phyloP scores from a whole-genome alignment of 2,888 invertebrate genomes.

The Tridacna crocea region DNA sequence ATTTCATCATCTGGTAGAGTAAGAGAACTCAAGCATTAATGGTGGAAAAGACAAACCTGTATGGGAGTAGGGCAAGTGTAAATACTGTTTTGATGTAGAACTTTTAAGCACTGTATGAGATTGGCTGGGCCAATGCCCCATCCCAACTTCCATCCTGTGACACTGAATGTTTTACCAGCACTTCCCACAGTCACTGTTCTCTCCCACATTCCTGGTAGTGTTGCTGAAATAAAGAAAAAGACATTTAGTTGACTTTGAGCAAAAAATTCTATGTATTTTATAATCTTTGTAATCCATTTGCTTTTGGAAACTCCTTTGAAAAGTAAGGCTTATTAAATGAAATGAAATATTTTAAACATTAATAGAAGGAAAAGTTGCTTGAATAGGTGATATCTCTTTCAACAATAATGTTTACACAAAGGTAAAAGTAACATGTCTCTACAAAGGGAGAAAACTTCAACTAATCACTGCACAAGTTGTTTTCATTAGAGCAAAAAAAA shows the following conservation, averaged over 20 bases:
- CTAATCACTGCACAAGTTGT: too few species aligned
- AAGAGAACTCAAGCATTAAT: not conserved
- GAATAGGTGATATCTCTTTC: too few species aligned
- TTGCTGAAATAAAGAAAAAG: slow-evolving; percentile 86
- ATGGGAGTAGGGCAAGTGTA: slow-evolving; percentile 96
- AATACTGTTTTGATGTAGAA: slow-evolving; percentile 96
- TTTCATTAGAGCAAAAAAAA: too few species aligned
- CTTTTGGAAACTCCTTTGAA: not conserved
- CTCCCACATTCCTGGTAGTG: slow-evolving; percentile 98
- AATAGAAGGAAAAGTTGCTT: too few species aligned
- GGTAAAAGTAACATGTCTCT: too few species aligned
- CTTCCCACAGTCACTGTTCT: slow-evolving; percentile 98
- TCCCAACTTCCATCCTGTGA: slow-evolving; percentile 93
- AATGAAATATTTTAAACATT: too few species aligned
- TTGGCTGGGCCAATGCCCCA: slow-evolving; percentile 97
- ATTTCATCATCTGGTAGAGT: not conserved
- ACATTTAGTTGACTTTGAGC: not conserved
- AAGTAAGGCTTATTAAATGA: not conserved
- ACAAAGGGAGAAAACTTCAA: too few species aligned
- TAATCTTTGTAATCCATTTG: not conserved
- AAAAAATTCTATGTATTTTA: not conserved
- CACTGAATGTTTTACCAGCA: slow-evolving; percentile 98
- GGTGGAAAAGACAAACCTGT: slow-evolving; percentile 85
- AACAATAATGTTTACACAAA: too few species aligned
- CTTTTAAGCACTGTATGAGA: slow-evolving; percentile 91